Evolutionary conservation across 2,888 invertebrate genomes (phyloP), one percentile per base, ranked within the genome.

Genomic region (Volucella bombylans): DNA sequence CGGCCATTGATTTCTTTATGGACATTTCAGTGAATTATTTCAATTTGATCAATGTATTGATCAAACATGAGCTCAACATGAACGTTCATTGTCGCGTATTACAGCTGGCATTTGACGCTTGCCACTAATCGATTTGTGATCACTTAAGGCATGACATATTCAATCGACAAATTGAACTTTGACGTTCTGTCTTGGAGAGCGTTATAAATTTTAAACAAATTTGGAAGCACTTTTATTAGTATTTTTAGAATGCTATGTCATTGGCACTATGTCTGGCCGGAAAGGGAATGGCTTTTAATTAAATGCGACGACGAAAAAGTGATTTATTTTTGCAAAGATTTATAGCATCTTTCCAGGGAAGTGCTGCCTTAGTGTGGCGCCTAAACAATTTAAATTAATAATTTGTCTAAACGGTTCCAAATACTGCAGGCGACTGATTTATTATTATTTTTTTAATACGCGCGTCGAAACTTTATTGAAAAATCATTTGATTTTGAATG

Each of bases 1-100:
- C 79, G 82, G 79, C 82, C 69, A 74, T 79, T 83, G 73, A 68
- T 83, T 76, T 69, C 69, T 76, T 83, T 80, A 74, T 83, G 80
- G 38, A 47, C 64, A 68, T 79, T 78, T 69, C 74, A 74, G 65
- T 83, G 62, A 59, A 76, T 23, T 45, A 68, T 38, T 67, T 57
- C 57, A 54, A 31, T 31, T 54, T 79, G 80, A 80, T 74, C 59
- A 61, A 55, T 61, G 65, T 83, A 74, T 83, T 61, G 74, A 83
- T 79, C 31, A 31, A 31, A 31, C 31, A 31, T 31, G 31, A 31
- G 31, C 31, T 31, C 0, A 31, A 31, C 31, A 31, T 79, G 73
- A 73, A 73, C 62, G 64, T 73, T 73, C 57, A 50, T 64, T 82
- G 62, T 68, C 45, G 50, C 57, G 68, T 62, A 14, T 64, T 73